Conservation (phyloP, 2,888 invertebrate species). For the Apamea crenata region DNA sequence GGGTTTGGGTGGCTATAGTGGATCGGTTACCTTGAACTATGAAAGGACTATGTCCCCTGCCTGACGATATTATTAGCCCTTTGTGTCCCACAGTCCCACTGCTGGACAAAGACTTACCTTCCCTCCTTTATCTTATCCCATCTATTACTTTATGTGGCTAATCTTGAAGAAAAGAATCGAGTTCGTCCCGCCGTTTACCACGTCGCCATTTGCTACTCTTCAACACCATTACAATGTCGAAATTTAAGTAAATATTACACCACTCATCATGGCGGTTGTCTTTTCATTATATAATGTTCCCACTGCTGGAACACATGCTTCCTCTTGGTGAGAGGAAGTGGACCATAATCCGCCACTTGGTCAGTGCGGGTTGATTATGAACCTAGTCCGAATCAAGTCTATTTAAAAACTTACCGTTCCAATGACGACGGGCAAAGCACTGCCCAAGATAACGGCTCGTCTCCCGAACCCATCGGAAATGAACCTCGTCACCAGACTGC, state of each 20-base stretch:
- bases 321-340: background rate
- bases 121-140: background rate
- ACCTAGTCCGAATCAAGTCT: background rate
- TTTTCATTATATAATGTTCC: background rate
- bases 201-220: background rate
- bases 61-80: background rate
- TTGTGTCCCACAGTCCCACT: no score
- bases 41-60: background rate
- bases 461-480: constrained; percentile 79
- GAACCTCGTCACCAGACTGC: constrained; percentile 78
- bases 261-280: background rate
- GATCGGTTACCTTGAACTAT: background rate
- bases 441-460: constrained; percentile 74
- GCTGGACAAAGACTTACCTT: no score
- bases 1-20: no score
- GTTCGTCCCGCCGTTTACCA: background rate
- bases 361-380: background rate
- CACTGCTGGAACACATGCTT: background rate
- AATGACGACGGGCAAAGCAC: constrained; percentile 75
- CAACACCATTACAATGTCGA: background rate
- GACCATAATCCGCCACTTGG: background rate
- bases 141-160: background rate
- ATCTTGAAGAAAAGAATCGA: background rate
- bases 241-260: background rate
- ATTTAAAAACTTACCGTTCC: constrained; percentile 72